Evolutionary conservation across 2,888 invertebrate species (phyloP).

Genomic region (Psylliodes chrysocephalus): DNA sequence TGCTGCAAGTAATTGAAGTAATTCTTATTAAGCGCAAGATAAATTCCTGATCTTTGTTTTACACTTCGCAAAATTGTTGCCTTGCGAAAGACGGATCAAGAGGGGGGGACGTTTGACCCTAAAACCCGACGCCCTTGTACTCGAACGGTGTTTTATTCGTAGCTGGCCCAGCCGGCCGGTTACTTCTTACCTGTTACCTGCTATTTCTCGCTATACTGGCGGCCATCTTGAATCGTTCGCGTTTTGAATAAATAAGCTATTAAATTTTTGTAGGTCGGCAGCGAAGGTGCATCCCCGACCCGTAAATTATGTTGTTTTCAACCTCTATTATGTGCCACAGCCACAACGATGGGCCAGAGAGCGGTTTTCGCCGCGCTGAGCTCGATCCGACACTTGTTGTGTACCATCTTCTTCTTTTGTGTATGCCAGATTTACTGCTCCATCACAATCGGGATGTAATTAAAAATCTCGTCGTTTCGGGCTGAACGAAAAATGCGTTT

Average conservation of each 20-base stretch:
- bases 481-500: too few species aligned
- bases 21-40: too few species aligned
- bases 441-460: constrained; percentile 15
- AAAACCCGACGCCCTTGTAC: too few species aligned
- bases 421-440: constrained; percentile 14
- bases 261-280: constrained; percentile 65
- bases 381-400: constrained; percentile 20
- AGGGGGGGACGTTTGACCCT: too few species aligned
- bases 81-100: too few species aligned
- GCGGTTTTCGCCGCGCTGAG: constrained; percentile 41
- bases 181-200: too few species aligned
- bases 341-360: too few species aligned
- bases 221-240: constrained; percentile 66
- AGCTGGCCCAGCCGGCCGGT: constrained; percentile 35
- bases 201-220: constrained; percentile 47
- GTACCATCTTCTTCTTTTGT: constrained; percentile 19
- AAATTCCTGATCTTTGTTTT: too few species aligned
- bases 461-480: constrained; percentile 8
- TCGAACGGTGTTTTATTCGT: constrained; percentile 38
- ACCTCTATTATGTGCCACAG: constrained; percentile 49
- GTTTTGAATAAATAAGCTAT: constrained; percentile 67
- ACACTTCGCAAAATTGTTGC: too few species aligned
- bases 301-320: constrained; percentile 66
- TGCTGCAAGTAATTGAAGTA: too few species aligned
- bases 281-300: constrained; percentile 58